Percentiles rank a stretch among this genome's conserved stretches.
These are phyloP conservation scores for Tupaia chinensis DNA, from an alignment of 2,113 vertebrate genomes.

Conservation along the genomic window DNA sequence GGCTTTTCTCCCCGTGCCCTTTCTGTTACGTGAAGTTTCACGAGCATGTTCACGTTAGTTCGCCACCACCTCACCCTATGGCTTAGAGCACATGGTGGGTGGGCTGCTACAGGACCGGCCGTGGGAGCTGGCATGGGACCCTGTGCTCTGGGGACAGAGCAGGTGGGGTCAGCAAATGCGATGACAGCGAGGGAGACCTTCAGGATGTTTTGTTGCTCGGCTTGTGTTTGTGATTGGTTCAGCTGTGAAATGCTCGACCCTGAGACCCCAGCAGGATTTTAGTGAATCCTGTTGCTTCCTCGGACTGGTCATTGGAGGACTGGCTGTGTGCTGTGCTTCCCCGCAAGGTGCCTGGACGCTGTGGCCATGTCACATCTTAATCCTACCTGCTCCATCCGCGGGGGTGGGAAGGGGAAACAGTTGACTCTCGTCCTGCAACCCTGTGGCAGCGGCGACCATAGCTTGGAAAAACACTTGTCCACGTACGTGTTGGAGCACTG, in stretches of 20 bases:
- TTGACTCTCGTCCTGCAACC: neutral
- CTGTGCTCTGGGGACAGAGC: neutral
- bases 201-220: neutral
- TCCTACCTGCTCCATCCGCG: conserved; percentile 38
- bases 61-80: neutral
- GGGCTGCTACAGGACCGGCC: neutral
- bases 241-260: neutral
- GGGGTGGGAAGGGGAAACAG: neutral
- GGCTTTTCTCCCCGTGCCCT: neutral
- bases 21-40: conserved; percentile 21
- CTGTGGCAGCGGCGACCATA: fast-evolving
- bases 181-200: neutral
- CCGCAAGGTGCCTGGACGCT: neutral
- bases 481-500: neutral
- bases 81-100: neutral
- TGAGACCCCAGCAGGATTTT: neutral
- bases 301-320: neutral
- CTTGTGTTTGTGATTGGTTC: neutral
- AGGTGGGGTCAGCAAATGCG: neutral
- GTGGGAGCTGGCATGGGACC: neutral
- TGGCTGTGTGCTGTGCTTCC: conserved; percentile 37
- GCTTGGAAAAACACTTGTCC: fast-evolving
- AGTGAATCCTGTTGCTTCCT: neutral
- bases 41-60: fast-evolving
- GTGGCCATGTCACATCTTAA: neutral